Conservation (phyloP, 2,113 vertebrate genomes). For the Vimba vimba region DNA sequence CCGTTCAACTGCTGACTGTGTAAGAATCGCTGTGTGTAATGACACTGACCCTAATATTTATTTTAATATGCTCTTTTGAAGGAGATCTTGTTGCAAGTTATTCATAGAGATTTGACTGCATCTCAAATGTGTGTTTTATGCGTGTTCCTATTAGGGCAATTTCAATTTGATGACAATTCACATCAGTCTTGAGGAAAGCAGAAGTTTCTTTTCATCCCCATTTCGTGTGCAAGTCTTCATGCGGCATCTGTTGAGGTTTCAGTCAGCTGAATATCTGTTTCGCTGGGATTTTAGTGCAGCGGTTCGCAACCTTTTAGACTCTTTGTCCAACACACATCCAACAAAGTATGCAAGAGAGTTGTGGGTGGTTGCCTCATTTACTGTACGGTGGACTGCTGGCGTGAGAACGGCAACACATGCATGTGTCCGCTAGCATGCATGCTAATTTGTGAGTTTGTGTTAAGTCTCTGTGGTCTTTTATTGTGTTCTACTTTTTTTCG, state of each 20-base stretch:
- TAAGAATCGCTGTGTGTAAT: not conserved
- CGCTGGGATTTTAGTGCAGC: not conserved
- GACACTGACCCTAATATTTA: not conserved
- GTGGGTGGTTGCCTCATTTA: not conserved
- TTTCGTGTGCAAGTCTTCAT: not conserved
- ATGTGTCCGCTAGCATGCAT: not conserved
- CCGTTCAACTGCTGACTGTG: not conserved
- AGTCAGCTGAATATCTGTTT: not conserved
- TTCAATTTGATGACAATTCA: not conserved
- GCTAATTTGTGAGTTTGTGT: slow-evolving; percentile 2
- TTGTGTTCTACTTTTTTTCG: slow-evolving; percentile 2
- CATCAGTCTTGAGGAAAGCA: not conserved
- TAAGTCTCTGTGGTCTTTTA: not conserved
- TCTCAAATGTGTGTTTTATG: no score
- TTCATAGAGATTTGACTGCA: not conserved
- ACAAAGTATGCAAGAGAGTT: not conserved
- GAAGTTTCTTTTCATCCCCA: slow-evolving; percentile 5
- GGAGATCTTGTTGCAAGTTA: not conserved
- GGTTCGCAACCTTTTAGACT: not conserved
- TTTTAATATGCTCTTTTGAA: not conserved
- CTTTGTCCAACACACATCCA: not conserved
- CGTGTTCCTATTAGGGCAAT: not conserved
- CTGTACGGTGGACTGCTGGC: not conserved
- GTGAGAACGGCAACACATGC: not conserved
- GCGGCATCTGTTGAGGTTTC: slow-evolving; percentile 1